Base-by-base conservation (phyloP, 2,113 vertebrate species). In the Datnioides undecimradiatus region DNA sequence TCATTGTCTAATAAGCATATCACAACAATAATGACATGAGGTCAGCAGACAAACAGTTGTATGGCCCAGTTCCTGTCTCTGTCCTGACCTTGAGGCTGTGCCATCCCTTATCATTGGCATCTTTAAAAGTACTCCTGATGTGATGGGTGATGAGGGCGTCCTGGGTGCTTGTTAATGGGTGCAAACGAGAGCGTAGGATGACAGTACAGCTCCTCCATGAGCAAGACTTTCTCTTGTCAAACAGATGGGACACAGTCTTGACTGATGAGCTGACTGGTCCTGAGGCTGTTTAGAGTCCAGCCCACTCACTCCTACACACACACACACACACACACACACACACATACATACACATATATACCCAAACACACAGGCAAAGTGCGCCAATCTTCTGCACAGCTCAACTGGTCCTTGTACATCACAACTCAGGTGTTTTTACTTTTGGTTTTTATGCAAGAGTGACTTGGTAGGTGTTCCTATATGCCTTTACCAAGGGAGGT, bases 61-160 rank as follows among this genome's bases (percentile, higher is more conserved):
- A 52, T 64, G 19, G 45, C 62, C 58, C 38, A 41, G 46, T 62
- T 73, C 34, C 29, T 36, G 52, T 79, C 57, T 64, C 73, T 68
- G 82, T 66, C 76, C 29, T 83, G 87, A 90, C 90, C 84, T 91
- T 88, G 78, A 80, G 45, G 75, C 48, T 25, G 45, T 79, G 57
- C 70, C 79, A 49, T 72, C 75, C 84, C 71, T 69, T 66, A 90
- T 76, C 73, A 70, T 33, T 63, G 33, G 38, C 79, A 40, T 80
- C 57, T 84, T 82, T 72, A 46, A 84, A 86, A 82, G 64, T 75
- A 31, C 52, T 77, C 65, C 63, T 51, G 46, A 82, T 84, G 65
- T 79, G 77, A 83, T 70, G 78, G 58, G 69, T 72, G 79, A 82
- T 63, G 65, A 83, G 73, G 55, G 23, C 66, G n/a, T 83, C 77